Conservation (phyloP, 2,113 vertebrate genomes). For the Puma concolor region DNA sequence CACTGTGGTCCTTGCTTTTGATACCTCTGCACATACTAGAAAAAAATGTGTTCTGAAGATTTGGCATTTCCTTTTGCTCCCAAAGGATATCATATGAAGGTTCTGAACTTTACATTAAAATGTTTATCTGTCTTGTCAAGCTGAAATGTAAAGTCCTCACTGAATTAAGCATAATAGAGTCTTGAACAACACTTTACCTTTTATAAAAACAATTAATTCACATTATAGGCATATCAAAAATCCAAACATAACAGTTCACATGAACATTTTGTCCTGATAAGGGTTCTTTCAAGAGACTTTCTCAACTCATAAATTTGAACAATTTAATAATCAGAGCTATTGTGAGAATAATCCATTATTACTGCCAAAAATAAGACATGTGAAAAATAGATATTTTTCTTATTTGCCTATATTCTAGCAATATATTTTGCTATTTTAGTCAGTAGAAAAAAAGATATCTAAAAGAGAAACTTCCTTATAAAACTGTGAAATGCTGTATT, state of each 20-base stretch:
- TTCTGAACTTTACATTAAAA: conserved; percentile 61
- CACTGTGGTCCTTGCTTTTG: background rate
- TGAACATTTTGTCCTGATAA: background rate
- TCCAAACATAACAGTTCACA: background rate
- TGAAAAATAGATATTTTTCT: background rate
- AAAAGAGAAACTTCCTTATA: background rate
- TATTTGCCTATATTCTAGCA: background rate
- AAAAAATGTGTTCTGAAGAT: conserved; percentile 13
- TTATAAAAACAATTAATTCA: background rate
- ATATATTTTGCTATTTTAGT: background rate
- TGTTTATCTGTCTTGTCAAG: conserved; percentile 9
- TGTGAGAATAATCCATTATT: conserved; percentile 4
- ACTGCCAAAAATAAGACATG: background rate
- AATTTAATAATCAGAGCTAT: conserved; percentile 2
- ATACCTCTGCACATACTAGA: background rate
- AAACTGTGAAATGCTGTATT: background rate
- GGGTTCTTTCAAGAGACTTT: conserved; percentile 8
- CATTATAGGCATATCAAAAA: conserved; percentile 15
- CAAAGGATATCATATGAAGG: background rate
- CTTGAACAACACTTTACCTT: background rate
- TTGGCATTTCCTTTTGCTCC: background rate
- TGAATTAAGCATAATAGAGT: background rate
- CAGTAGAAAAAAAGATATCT: background rate
- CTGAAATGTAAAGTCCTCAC: conserved; percentile 16
- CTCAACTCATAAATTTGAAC: conserved; percentile 23